Evolutionary conservation across 2,113 vertebrate species (phyloP), one percentile per base, ranked within the genome.

Genomic region (Chinchilla lanigera): DNA sequence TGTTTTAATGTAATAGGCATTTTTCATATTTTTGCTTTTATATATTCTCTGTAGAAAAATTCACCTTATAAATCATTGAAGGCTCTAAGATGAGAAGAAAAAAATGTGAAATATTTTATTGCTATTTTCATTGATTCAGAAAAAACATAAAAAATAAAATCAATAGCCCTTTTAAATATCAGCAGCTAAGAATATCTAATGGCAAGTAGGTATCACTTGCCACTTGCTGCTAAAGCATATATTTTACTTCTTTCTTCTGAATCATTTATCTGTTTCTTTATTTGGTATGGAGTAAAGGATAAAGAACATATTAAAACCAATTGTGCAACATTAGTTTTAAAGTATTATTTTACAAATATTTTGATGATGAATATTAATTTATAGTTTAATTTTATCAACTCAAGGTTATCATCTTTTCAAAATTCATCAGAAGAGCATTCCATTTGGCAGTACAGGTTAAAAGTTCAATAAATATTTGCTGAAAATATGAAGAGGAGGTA

Each of bases 101-200:
- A 54, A 95, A n/a, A 81, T 87, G 2, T 44, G 38, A 84, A 96
- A 83, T 81, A 90, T 86, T 84, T 84, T 86, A 90, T 84, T 89
- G n/a, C 35, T 71, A 24, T 94, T 97, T 89, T 94, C 61, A 89
- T 50, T 35, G 5, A 94, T 56, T 94, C 7, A 63, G 58, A 22
- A 87, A 85, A 69, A 94, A 90, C 17, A 63, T 65, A 63, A 38
- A 12, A 71, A 50, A 78, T 7, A 12, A 90, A 93, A 85, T 11
- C 73, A 77, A 80, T 7, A 88, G 75, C 9, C 7, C 0, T 77
- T 28, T 84, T n/a, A 96, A 84, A 58, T 80, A 61, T 26, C 20
- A 85, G 14, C 41, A 89, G 35, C 52, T 84, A 75, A 90, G 67
- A 80, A 52, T 90, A 81, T 90, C 35, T 85, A 95, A 94, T 16